A percentile compares a stretch with the other conserved stretches of the same genome.
Evolutionary conservation across 2,113 vertebrate genomes (phyloP).

Genomic region (Pangasianodon gigas): DNA sequence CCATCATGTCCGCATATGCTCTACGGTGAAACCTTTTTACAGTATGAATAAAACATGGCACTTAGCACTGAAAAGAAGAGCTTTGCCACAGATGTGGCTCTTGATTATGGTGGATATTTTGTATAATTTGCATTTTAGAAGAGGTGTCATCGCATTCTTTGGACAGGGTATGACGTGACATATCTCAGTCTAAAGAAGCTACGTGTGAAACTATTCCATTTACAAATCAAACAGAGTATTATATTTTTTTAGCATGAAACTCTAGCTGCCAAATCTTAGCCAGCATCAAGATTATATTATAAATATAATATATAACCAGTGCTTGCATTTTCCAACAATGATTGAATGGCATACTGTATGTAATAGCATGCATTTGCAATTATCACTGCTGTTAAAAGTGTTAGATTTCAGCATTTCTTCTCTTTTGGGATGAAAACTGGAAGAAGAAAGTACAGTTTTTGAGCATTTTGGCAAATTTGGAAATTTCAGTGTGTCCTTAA

Average conservation of each 20-base stretch:
- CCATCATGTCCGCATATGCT: slow-evolving; percentile 35
- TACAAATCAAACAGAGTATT: background rate
- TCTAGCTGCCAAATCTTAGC: too few relatives aligned
- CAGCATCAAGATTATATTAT: too few relatives aligned
- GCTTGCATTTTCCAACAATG: too few relatives aligned
- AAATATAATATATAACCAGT: too few relatives aligned
- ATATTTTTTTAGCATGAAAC: background rate
- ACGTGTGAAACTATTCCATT: background rate
- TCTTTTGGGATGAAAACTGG: too few relatives aligned
- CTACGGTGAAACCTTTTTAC: slow-evolving; percentile 47
- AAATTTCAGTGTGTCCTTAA: too few relatives aligned
- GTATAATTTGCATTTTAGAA: slow-evolving; percentile 20
- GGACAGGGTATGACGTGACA: background rate
- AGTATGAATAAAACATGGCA: slow-evolving; percentile 58
- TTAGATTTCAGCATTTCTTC: too few relatives aligned
- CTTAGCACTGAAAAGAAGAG: slow-evolving; percentile 32
- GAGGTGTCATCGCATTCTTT: background rate
- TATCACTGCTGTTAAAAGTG: too few relatives aligned
- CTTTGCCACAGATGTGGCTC: slow-evolving; percentile 29
- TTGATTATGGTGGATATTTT: slow-evolving; percentile 21
- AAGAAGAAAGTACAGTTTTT: too few relatives aligned
- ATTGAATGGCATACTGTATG: too few relatives aligned
- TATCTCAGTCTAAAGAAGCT: background rate
- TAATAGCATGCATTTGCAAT: too few relatives aligned
- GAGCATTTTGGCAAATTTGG: too few relatives aligned